Evolutionary conservation across 2,888 invertebrate species (phyloP).

Genomic region (Caradrina kadenii): DNA sequence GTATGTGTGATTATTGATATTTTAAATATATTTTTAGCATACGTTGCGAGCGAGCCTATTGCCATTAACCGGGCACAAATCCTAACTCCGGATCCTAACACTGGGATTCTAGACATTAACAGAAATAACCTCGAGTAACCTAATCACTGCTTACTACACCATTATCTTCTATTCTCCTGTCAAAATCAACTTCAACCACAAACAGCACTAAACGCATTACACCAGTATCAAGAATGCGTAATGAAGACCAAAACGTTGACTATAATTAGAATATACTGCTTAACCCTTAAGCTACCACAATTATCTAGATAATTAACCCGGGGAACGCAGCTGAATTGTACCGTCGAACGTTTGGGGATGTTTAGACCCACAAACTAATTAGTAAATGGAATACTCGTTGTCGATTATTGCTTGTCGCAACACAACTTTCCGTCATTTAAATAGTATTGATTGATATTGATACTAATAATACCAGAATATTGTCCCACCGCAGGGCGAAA

Average conservation of each 20-base stretch:
- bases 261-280: conserved; percentile 61
- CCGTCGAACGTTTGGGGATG: conserved; percentile 42
- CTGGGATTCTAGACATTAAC: no score
- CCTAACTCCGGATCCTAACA: no score
- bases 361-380: conserved; percentile 40
- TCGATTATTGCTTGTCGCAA: not conserved
- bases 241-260: conserved; percentile 41
- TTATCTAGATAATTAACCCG: conserved; percentile 69
- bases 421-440: not conserved
- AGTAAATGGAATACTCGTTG: conserved; percentile 24
- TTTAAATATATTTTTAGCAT: no score
- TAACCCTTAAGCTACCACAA: conserved; percentile 65
- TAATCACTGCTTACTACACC: conserved; percentile 2
- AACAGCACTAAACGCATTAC: conserved; percentile 22
- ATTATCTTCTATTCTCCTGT: not conserved
- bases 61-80: no score
- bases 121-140: not conserved
- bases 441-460: no score
- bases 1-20: no score
- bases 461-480: no score
- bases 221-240: conserved; percentile 47
- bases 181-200: conserved; percentile 47
- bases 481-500: no score
- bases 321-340: conserved; percentile 40
- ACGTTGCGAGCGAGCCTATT: no score